Evolutionary conservation across 1,140 invertebrate genomes (phyloP).

Genomic region (Zaprionus africanus): DNA sequence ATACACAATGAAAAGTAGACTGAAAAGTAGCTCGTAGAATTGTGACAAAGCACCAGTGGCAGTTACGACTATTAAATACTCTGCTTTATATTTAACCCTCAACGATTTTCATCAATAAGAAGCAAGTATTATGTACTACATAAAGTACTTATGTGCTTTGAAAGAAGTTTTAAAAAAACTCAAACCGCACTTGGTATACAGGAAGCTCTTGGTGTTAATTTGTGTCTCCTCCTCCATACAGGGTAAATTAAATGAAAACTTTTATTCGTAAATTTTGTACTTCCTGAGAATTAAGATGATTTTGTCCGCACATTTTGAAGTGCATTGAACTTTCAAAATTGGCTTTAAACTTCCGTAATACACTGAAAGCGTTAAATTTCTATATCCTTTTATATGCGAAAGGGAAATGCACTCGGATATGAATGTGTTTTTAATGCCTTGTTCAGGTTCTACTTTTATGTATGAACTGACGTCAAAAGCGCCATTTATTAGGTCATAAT

Average conservation of each 20-base stretch:
- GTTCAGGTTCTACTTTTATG: neutral
- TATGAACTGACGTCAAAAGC: conserved; percentile 17
- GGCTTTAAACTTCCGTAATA: conserved; percentile 32
- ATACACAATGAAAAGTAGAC: neutral
- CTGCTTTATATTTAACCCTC: neutral
- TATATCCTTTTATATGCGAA: conserved; percentile 14
- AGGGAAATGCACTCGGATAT: conserved; percentile 46
- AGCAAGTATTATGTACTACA: neutral
- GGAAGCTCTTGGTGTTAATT: neutral
- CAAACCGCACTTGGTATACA: neutral
- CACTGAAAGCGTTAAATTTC: conserved; percentile 31
- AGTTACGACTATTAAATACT: neutral
- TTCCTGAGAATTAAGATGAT: conserved; percentile 29
- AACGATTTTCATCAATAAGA: neutral
- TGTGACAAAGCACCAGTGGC: neutral
- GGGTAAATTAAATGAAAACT: conserved; percentile 11
- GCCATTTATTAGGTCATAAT: conserved; percentile 70
- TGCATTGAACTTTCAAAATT: conserved; percentile 58
- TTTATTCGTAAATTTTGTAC: neutral
- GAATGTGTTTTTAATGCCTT: conserved; percentile 15
- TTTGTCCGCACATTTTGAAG: conserved; percentile 28
- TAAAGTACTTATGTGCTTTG: neutral
- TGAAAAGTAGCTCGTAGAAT: neutral
- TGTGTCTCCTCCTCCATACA: neutral
- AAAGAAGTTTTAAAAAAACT: neutral